Conservation (phyloP, 2,888 invertebrate species). For the Agrotis exclamationis region DNA sequence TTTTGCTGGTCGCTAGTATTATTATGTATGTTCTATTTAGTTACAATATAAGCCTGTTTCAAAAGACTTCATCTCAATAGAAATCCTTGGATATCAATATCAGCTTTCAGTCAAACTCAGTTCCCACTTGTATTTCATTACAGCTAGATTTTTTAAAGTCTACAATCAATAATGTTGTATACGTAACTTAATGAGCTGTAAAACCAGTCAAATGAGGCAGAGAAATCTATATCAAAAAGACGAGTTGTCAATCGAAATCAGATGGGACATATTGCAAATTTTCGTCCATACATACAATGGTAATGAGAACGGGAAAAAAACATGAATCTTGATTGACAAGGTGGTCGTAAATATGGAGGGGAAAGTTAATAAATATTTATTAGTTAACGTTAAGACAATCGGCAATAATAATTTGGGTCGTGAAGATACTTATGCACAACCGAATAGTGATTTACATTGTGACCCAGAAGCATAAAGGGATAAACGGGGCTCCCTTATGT, state of each 20-base stretch:
- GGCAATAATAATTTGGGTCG: conserved; percentile 19
- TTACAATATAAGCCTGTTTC: not conserved
- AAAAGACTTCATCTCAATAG: not conserved
- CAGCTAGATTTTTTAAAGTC: not conserved
- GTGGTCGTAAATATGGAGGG: conserved; percentile 26
- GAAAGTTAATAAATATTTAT: conserved; percentile 57
- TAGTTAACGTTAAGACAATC: conserved; percentile 24
- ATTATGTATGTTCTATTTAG: not conserved
- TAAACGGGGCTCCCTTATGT: too few species aligned
- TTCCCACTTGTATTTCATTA: not conserved
- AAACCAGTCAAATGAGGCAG: not conserved
- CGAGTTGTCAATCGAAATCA: conserved; percentile 12
- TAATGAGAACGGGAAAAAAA: conserved; percentile 47
- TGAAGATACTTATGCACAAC: conserved; percentile 13
- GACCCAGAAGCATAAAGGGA: not conserved
- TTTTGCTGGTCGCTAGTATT: too few species aligned
- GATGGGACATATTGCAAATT: conserved; percentile 21
- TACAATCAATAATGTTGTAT: too few species aligned
- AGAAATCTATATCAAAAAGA: conserved; percentile 27
- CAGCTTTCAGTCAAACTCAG: not conserved
- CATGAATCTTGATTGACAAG: conserved; percentile 51
- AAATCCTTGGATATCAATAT: conserved; percentile 13
- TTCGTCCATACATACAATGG: conserved; percentile 47
- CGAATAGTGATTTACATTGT: not conserved
- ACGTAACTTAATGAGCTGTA: conserved; percentile 4